Conservation (phyloP, 2,797 vertebrate genomes). For the Amazona ochrocephala region DNA sequence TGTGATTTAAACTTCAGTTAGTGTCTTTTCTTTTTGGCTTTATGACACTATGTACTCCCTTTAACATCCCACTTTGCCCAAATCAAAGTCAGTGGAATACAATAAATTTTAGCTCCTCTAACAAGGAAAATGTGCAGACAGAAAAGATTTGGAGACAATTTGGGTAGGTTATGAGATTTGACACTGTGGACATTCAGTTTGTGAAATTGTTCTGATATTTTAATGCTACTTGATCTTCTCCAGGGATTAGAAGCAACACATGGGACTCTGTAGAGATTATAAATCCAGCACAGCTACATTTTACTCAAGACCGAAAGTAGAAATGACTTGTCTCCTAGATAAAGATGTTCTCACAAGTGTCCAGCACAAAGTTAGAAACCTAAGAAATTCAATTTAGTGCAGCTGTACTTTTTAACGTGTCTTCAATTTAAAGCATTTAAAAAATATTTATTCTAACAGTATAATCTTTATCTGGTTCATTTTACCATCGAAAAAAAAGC, state of each 20-base stretch:
- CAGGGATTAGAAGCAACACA: not conserved
- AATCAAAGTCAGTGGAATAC: not conserved
- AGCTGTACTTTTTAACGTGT: not conserved
- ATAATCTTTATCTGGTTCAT: not conserved
- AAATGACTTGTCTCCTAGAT: not conserved
- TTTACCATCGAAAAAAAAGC: not conserved
- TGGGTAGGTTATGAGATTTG: not conserved
- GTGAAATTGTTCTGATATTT: not conserved
- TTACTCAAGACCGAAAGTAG: not conserved
- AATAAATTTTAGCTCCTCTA: not conserved
- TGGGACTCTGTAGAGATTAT: not conserved
- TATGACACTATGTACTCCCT: not conserved
- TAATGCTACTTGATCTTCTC: not conserved
- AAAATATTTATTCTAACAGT: not conserved
- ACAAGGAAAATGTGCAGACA: not conserved
- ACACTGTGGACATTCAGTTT: not conserved
- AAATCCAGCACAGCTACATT: not conserved
- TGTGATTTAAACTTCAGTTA: not conserved
- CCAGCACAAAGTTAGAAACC: not conserved
- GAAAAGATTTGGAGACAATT: not conserved
- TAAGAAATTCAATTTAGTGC: not conserved
- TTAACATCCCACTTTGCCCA: not conserved
- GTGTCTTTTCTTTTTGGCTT: not conserved
- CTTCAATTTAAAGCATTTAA: not conserved
- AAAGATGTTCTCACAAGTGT: not conserved